A percentile compares a stretch with the other conserved stretches of the same genome.
phyloP scores from a whole-genome alignment of 1,140 invertebrate genomes.

The Lepidurus couesii region DNA sequence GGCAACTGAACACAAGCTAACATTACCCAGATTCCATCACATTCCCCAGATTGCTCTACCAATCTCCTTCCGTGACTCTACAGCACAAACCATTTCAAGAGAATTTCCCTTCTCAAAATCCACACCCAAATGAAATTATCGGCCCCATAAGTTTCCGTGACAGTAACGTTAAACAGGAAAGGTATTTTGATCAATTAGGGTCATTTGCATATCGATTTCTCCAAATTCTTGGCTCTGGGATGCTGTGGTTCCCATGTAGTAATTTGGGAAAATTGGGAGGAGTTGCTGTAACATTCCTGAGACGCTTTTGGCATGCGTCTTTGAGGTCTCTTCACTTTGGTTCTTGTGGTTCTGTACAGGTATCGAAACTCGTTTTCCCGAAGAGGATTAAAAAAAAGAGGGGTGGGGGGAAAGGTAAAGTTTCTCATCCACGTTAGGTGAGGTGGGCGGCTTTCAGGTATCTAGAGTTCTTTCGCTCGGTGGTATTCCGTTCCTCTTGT shows the following conservation, averaged over 20 bases:
- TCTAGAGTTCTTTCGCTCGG: not conserved
- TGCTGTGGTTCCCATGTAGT: constrained; percentile 3
- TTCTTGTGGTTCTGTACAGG: not conserved
- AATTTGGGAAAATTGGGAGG: constrained; percentile 9
- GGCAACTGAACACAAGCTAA: not conserved
- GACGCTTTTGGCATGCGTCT: constrained; percentile 17
- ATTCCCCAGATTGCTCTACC: not conserved
- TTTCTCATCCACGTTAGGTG: constrained; percentile 10
- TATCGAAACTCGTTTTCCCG: constrained; percentile 19
- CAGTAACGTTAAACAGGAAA: constrained; percentile 5
- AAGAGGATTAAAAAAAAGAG: not conserved
- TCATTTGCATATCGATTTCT: not conserved
- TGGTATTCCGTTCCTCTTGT: constrained; percentile 9
- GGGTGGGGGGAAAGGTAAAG: not conserved
- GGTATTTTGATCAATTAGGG: constrained; percentile 19
- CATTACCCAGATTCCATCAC: not conserved
- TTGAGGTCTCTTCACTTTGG: not conserved
- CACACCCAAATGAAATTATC: constrained; percentile 8
- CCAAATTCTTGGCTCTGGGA: not conserved
- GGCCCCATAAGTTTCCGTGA: not conserved
- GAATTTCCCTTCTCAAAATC: not conserved
- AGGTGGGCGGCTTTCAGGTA: constrained; percentile 17
- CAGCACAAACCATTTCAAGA: not conserved
- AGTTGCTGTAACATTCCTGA: constrained; percentile 15
- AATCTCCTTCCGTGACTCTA: not conserved